A percentile compares a stretch with the other conserved stretches of the same genome.
Evolutionary conservation across 2,113 vertebrate species (phyloP).

Genomic region (Cercocebus atys): DNA sequence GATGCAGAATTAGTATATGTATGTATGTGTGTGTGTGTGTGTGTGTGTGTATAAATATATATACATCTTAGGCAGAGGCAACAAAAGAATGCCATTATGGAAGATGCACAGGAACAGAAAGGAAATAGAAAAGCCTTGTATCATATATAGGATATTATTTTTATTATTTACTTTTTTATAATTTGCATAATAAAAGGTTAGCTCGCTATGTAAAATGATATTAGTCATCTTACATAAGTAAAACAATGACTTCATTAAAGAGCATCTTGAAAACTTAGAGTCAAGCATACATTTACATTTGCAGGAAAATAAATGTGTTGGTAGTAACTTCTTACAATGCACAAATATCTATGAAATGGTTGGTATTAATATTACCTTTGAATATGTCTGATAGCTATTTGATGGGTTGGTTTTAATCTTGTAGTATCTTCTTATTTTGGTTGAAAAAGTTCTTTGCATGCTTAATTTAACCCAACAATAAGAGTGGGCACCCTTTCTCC

Average conservation of each 20-base stretch:
- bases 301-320: background rate
- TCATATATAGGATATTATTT: too few relatives aligned
- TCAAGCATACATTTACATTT: background rate
- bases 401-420: background rate
- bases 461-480: accelerated
- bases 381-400: accelerated
- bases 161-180: background rate
- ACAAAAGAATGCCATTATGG: background rate
- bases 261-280: background rate
- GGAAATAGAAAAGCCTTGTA: background rate
- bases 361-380: background rate
- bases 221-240: background rate
- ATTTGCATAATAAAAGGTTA: background rate
- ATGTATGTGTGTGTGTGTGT: accelerated
- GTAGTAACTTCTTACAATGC: accelerated
- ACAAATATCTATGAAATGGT: accelerated
- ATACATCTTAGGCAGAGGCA: background rate
- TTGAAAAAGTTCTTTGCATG: background rate
- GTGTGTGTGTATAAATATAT: background rate
- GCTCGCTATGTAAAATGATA: background rate
- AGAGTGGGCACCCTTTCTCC: accelerated
- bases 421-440: accelerated
- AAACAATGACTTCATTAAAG: background rate
- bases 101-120: background rate
- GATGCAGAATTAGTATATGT: accelerated